These are phyloP conservation scores for Andrena cerasifolii DNA, from an alignment of 1,140 invertebrate species.

Conservation along the genomic window DNA sequence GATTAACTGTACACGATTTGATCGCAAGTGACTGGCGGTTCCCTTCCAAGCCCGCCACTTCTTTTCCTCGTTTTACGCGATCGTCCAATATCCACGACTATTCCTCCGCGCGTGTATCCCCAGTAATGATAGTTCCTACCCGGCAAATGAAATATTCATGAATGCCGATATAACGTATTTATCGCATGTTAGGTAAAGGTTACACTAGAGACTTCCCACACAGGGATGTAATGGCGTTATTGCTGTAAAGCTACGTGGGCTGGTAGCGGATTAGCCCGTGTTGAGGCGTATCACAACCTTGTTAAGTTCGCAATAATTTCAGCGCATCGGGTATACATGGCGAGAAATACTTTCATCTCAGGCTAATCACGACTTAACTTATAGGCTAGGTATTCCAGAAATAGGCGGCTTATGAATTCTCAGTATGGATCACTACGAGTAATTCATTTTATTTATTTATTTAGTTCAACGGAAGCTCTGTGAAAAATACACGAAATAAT, in stretches of 20 bases:
- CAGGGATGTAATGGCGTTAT: slow-evolving; percentile 11
- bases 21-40: no score
- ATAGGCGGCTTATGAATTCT: no score
- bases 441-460: no score
- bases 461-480: no score
- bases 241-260: background rate
- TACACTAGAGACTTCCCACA: slow-evolving; percentile 13
- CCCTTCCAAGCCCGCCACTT: no score
- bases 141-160: slow-evolving; percentile 39
- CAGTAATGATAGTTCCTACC: slow-evolving; percentile 1
- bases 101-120: background rate
- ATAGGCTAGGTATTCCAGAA: no score
- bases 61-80: background rate
- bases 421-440: no score
- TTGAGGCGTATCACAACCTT: background rate
- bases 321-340: slow-evolving; percentile 2
- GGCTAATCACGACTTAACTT: no score
- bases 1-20: no score
- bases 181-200: slow-evolving; percentile 22
- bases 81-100: background rate
- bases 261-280: no score
- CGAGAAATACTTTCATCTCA: slow-evolving; percentile 2
- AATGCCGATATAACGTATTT: slow-evolving; percentile 16
- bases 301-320: slow-evolving; percentile 35
- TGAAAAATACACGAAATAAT: no score